These are phyloP conservation scores for Aphis gossypii DNA, from an alignment of 1,140 invertebrate species.

Conservation along the genomic window DNA sequence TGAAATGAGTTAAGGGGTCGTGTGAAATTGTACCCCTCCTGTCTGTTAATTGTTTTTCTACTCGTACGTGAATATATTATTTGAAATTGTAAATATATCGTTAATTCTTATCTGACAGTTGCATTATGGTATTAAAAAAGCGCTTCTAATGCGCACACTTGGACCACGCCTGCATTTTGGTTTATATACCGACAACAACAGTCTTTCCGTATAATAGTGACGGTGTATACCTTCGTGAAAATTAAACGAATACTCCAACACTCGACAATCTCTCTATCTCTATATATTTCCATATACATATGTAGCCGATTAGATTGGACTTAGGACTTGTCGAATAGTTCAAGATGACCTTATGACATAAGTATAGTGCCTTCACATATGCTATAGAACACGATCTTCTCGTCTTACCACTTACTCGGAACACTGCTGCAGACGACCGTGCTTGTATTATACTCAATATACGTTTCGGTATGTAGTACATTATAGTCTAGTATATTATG, in stretches of 20 bases:
- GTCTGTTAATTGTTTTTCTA: neutral
- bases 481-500: neutral
- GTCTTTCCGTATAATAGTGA: neutral
- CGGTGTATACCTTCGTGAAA: neutral
- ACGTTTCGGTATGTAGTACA: neutral
- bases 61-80: neutral
- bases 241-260: neutral
- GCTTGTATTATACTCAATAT: neutral
- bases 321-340: neutral
- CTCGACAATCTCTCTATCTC: neutral
- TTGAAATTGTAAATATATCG: neutral
- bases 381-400: neutral
- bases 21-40: neutral
- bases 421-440: neutral
- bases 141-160: neutral
- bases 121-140: neutral
- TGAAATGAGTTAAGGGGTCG: no score
- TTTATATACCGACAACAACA: neutral
- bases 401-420: neutral
- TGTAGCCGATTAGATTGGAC: neutral
- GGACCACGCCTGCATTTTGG: neutral
- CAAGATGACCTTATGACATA: neutral
- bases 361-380: neutral
- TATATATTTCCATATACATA: neutral
- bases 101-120: neutral